phyloP scores from a whole-genome alignment of 2,113 vertebrate genomes.

The Campylomormyrus tamandua region DNA sequence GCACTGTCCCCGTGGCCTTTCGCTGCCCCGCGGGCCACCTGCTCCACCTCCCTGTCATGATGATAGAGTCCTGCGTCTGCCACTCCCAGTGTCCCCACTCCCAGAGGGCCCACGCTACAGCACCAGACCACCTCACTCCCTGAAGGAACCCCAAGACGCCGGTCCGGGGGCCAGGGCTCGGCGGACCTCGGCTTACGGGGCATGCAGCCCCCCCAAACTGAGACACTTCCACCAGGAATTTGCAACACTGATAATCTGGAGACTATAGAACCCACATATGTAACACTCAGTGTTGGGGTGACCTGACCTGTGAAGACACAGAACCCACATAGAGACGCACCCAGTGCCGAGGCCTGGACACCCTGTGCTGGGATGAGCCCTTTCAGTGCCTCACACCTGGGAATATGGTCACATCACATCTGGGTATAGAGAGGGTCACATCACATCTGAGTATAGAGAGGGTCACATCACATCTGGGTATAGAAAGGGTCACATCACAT shows the following conservation, averaged over 20 bases:
- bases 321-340: neutral
- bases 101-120: neutral
- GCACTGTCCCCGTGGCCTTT: constrained; percentile 36
- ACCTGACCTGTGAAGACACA: neutral
- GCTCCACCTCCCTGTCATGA: constrained; percentile 37
- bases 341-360: neutral
- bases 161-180: neutral
- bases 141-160: neutral
- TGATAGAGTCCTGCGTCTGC: constrained; percentile 44
- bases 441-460: neutral
- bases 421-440: neutral
- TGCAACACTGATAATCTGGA: neutral
- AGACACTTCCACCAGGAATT: neutral
- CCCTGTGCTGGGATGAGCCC: neutral
- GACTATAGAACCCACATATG: neutral
- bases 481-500: neutral
- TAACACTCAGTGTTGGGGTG: neutral
- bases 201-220: neutral
- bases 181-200: neutral
- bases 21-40: constrained; percentile 32
- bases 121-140: neutral
- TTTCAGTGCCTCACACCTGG: neutral
- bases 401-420: neutral
- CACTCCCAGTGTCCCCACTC: constrained; percentile 22
- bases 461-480: neutral